These are phyloP conservation scores for Leucozona laternaria DNA, from an alignment of 2,888 invertebrate species.

Conservation along the genomic window DNA sequence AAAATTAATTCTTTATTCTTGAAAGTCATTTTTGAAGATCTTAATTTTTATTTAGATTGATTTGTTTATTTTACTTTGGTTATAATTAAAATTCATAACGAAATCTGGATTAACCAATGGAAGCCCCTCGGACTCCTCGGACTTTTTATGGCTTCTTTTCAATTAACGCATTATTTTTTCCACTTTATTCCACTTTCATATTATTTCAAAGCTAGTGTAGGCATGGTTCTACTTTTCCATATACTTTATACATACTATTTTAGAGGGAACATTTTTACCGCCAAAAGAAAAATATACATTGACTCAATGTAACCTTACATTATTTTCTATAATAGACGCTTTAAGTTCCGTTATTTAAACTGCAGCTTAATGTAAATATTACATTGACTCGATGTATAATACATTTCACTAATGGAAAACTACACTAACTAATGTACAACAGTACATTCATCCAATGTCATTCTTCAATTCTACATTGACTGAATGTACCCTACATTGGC, in stretches of 20 bases:
- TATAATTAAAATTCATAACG: too few species aligned
- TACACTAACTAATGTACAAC: background rate
- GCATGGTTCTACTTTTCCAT: background rate
- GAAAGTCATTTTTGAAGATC: background rate
- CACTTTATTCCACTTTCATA: too few species aligned
- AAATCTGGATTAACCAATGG: too few species aligned
- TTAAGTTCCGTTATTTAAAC: background rate
- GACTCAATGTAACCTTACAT: background rate
- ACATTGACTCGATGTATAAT: background rate
- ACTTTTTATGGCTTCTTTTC: too few species aligned
- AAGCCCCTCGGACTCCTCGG: too few species aligned
- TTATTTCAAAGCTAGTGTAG: too few species aligned
- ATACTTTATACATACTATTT: background rate
- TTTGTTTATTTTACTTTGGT: too few species aligned
- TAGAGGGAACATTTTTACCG: background rate
- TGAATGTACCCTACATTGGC: background rate
- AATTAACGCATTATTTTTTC: too few species aligned
- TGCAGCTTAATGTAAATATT: background rate
- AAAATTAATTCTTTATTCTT: background rate
- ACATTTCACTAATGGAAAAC: background rate
- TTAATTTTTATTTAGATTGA: background rate
- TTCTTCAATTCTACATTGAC: background rate
- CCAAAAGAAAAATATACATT: background rate
- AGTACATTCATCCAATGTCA: background rate
- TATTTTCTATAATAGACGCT: background rate